Conservation (phyloP, 2,113 vertebrate species). For the Grallaria varia region DNA sequence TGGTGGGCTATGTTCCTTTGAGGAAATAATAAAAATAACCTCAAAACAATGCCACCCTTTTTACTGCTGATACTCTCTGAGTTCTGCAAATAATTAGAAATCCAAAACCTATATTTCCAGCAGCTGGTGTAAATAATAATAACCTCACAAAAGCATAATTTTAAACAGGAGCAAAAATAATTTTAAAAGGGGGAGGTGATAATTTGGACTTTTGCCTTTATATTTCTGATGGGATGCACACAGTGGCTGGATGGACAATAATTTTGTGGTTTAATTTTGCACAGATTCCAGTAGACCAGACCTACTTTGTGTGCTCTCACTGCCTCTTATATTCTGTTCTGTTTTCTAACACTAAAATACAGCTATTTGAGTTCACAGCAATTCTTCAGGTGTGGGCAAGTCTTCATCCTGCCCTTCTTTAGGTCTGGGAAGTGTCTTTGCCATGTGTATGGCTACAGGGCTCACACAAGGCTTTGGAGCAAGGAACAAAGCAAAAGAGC, state of each 20-base stretch:
- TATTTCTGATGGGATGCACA: neutral
- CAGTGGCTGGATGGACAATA: neutral
- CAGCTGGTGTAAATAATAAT: neutral
- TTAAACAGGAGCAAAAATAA: neutral
- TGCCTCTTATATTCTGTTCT: neutral
- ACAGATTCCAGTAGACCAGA: neutral
- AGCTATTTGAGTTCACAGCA: neutral
- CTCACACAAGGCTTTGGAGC: neutral
- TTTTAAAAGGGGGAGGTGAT: neutral
- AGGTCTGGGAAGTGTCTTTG: neutral
- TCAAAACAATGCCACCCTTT: neutral
- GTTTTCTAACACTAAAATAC: neutral
- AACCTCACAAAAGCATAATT: neutral
- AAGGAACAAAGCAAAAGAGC: neutral
- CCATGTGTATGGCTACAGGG: neutral
- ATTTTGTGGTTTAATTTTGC: neutral
- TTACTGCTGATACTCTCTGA: neutral
- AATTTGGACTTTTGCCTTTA: neutral
- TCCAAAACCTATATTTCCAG: neutral
- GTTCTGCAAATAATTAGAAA: conserved; percentile 14
- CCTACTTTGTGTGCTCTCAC: neutral
- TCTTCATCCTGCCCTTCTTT: neutral
- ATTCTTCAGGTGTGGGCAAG: neutral
- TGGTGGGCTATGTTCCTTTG: conserved; percentile 10
- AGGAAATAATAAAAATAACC: conserved; percentile 42